These are phyloP conservation scores for Semicossyphus pulcher DNA, from an alignment of 2,113 vertebrate genomes.

Conservation along the genomic window DNA sequence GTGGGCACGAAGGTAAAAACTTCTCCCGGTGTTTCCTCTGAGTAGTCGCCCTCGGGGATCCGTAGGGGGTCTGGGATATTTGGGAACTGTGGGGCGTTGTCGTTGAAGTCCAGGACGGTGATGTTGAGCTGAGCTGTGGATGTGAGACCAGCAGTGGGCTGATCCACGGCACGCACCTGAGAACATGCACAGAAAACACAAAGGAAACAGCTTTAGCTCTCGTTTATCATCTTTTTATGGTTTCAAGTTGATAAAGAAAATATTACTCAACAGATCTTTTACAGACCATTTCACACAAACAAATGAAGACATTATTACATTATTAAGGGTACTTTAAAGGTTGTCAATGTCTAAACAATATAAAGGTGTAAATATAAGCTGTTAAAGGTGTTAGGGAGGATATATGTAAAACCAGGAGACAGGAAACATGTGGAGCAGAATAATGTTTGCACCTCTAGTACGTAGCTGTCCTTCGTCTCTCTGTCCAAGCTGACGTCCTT, in stretches of 20 bases:
- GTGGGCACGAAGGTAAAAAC: slow-evolving; percentile 67
- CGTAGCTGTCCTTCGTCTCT: slow-evolving; percentile 78
- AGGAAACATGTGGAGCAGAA: not conserved
- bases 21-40: not conserved
- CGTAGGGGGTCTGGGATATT: slow-evolving; percentile 66
- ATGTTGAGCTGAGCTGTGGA: slow-evolving; percentile 81
- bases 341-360: too few relatives aligned
- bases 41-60: slow-evolving; percentile 76
- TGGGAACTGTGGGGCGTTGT: slow-evolving; percentile 86
- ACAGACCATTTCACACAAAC: too few relatives aligned
- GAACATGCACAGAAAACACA: not conserved
- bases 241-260: too few relatives aligned
- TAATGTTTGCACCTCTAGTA: slow-evolving; percentile 78
- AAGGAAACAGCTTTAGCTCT: not conserved
- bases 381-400: not conserved
- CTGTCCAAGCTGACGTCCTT: slow-evolving; percentile 82
- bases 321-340: too few relatives aligned
- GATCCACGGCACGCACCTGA: slow-evolving; percentile 85
- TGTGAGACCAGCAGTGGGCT: slow-evolving; percentile 62
- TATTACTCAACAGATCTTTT: too few relatives aligned
- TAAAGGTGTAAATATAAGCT: too few relatives aligned
- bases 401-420: too few relatives aligned
- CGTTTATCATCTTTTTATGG: too few relatives aligned
- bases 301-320: too few relatives aligned
- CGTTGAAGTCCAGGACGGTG: slow-evolving; percentile 85